A percentile compares a stretch with the other conserved stretches of the same genome.
Conservation (phyloP, 2,888 invertebrate genomes). For the Halictus ligatus region DNA sequence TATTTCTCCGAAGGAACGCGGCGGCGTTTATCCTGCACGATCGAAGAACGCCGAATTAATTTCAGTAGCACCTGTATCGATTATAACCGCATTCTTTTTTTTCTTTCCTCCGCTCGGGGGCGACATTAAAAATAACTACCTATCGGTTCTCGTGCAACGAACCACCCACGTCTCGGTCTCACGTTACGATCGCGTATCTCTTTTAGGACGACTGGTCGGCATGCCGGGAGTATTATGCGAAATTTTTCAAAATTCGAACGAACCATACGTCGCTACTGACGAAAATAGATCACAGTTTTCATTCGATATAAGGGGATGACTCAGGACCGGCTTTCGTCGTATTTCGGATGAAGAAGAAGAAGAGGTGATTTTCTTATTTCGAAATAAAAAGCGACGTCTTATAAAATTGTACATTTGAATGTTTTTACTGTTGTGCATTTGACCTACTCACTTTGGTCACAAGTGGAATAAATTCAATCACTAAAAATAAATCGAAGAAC, state of each 20-base stretch:
- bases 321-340: too few relatives aligned
- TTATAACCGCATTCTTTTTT: conserved; percentile 49
- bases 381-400: too few relatives aligned
- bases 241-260: conserved; percentile 59
- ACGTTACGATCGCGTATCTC: conserved; percentile 71
- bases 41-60: conserved; percentile 39
- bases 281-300: conserved; percentile 44
- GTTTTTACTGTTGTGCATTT: too few relatives aligned
- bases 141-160: conserved; percentile 55
- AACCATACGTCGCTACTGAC: conserved; percentile 51
- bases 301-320: too few relatives aligned
- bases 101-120: conserved; percentile 37
- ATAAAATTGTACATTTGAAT: too few relatives aligned
- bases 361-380: too few relatives aligned
- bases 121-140: conserved; percentile 71
- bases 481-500: too few relatives aligned
- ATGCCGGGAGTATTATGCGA: conserved; percentile 34
- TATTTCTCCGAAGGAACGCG: background rate
- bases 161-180: conserved; percentile 70
- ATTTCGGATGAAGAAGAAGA: too few relatives aligned
- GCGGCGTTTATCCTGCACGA: conserved; percentile 15
- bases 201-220: conserved; percentile 56
- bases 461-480: too few relatives aligned
- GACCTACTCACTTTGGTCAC: too few relatives aligned
- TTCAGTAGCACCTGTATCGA: conserved; percentile 59